Evolutionary conservation across 1,140 invertebrate species (phyloP), one percentile per base, ranked within the genome.

Genomic region (Asbolus verrucosus): DNA sequence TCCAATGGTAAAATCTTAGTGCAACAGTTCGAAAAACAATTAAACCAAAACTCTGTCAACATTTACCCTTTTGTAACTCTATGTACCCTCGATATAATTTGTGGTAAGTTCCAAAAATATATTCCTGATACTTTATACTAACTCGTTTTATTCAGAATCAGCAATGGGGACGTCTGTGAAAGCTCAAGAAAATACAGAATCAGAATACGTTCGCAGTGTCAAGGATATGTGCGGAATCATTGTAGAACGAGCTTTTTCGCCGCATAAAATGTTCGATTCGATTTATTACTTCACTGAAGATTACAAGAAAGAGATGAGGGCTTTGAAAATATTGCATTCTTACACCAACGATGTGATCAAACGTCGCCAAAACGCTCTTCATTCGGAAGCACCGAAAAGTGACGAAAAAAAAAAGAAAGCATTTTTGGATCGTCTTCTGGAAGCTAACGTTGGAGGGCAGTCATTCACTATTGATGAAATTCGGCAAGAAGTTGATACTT

Each of bases 121-220:
- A n/a, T n/a, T n/a, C n/a, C n/a, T n/a, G n/a, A n/a, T n/a, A n/a
- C n/a, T n/a, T n/a, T n/a, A n/a, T n/a, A n/a, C n/a, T n/a, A n/a
- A n/a, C n/a, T 27, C 3, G 3, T 27, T 4, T 27, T 27, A 27
- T 21, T 9, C 21, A 65, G 61, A 65, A 21, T 19, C 36, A 3
- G 18, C 61, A 43, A 65, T 65, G 62, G 38, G 38, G 6, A 43
- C 19, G 2, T 27, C 62, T 24, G 11, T 65, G 6, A 24, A 46
- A 2, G 62, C 62, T 6, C 62, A 65, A 46, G 13, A 19, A 38
- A 63, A 39, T 18, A 15, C 4, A 1, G 33, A 63, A 15, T 43
- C 21, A 30, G 59, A 69, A 61, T 67, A 60, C 19, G 65, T 67
- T n/a, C 31, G 43, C 11, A 21, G 39, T 65, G 62, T 65, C 11